Evolutionary conservation across 2,113 vertebrate species (phyloP).

Genomic region (Mystacornis crossleyi): DNA sequence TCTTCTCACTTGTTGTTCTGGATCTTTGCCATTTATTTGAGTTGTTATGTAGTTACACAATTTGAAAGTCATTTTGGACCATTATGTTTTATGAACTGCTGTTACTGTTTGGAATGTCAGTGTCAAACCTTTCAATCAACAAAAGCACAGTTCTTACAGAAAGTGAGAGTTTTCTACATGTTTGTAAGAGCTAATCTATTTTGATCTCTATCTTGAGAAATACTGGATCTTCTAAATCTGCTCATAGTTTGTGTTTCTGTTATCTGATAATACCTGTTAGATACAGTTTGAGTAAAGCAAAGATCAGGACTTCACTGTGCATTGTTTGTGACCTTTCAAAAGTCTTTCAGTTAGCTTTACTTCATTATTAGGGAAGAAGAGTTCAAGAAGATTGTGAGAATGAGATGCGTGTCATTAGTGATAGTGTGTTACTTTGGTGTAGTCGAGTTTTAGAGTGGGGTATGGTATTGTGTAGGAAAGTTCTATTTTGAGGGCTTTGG

Average conservation of each 20-base stretch:
- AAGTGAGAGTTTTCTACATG: neutral
- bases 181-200: neutral
- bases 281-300: neutral
- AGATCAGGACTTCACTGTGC: neutral
- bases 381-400: neutral
- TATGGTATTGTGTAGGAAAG: neutral
- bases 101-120: neutral
- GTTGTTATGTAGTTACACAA: neutral
- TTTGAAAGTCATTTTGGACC: slow-evolving; percentile 41
- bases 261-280: neutral
- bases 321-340: neutral
- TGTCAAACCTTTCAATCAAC: neutral
- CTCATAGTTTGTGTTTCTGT: neutral
- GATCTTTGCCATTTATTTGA: neutral
- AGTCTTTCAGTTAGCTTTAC: neutral
- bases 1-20: neutral
- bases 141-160: neutral
- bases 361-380: neutral
- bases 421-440: neutral
- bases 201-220: neutral
- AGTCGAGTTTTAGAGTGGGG: neutral
- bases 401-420: neutral
- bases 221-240: neutral
- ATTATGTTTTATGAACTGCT: neutral
- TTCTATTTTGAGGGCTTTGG: neutral